Evolutionary conservation across 2,797 vertebrate species (phyloP), one percentile per base, ranked within the genome.

Genomic region (Phoebastria nigripes): DNA sequence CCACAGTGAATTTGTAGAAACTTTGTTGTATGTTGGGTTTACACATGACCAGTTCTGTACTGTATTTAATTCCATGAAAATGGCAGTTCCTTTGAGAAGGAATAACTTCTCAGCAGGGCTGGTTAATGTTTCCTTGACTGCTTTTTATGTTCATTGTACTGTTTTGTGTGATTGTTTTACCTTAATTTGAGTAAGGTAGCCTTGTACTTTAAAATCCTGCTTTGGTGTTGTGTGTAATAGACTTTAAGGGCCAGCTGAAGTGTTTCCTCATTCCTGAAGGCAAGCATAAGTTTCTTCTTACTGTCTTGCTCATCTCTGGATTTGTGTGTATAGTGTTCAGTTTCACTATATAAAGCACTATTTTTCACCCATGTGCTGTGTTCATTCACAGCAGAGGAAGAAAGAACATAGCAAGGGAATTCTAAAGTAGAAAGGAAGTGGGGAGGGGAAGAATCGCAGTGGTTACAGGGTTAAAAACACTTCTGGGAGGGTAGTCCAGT

Each of bases 221-320:
- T 89, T 87, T 87, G 77, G 28, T 76, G 62, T 37, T 86, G 11
- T 47, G 12, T 82, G 22, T 47, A 73, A 35, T 79, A 82, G 69
- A 13, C 41, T 91, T 85, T 52, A 73, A 82, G 66, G 90, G 42
- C 41, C 28, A 73, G 26, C 55, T 77, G 59, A 94, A 90, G 56
- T 37, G 26, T 62, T 79, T 90, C 44, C 44, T 90, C 85, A 58
- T 94, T 93, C 80, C 82, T 87, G 37, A 93, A 80, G 49, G 59
- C 71, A 85, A 91, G 78, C 84, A 77, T 61, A 92, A 87, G 82
- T 86, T 90, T 47, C 51, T 90, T 82, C 88, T 91, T 62, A 41
- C n/a, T 44, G 51, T 73, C 71, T 87, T 77, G 41, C 47, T 91
- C 26, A 29, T 93, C 74, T 89, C 81, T 89, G 74, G 28, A 25